phyloP scores from a whole-genome alignment of 2,888 invertebrate species.

The Trissolcus japonicus region DNA sequence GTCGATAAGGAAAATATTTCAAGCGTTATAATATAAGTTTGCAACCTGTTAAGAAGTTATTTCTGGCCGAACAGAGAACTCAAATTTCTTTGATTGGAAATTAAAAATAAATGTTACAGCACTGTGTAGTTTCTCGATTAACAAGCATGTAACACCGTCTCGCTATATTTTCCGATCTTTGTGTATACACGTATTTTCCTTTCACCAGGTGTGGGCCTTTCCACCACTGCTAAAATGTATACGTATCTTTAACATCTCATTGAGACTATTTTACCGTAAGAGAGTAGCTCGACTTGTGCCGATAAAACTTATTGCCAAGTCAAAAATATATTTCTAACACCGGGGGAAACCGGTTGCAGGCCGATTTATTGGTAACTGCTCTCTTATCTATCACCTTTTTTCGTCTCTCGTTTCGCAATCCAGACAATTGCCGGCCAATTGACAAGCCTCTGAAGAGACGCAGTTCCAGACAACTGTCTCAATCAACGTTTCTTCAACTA shows the following conservation, averaged over 20 bases:
- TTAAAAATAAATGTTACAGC: constrained; percentile 32
- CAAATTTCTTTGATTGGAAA: constrained; percentile 8
- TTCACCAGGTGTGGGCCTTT: constrained; percentile 70
- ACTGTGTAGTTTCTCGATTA: constrained; percentile 35
- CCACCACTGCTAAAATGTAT: constrained; percentile 57
- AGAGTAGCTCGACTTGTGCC: constrained; percentile 63
- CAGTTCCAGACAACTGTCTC: too few relatives aligned
- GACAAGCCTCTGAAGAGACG: too few relatives aligned
- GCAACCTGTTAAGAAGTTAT: too few relatives aligned
- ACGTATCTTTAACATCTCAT: constrained; percentile 68
- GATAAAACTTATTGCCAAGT: constrained; percentile 61
- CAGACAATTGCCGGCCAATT: constrained; percentile 15
- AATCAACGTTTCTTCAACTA: too few relatives aligned
- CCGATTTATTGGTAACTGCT: constrained; percentile 37
- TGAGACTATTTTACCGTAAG: constrained; percentile 47
- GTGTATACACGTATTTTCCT: constrained; percentile 67
- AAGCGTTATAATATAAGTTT: too few relatives aligned
- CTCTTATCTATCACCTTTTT: constrained; percentile 30
- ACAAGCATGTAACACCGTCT: constrained; percentile 42
- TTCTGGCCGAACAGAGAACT: too few relatives aligned
- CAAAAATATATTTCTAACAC: too few relatives aligned
- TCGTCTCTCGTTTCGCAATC: constrained; percentile 17
- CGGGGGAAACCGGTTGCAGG: constrained; percentile 46
- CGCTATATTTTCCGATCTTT: constrained; percentile 41
- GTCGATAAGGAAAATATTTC: too few relatives aligned